Evolutionary conservation across 1,140 invertebrate genomes (phyloP).

Genomic region (Drosophila sechellia): DNA sequence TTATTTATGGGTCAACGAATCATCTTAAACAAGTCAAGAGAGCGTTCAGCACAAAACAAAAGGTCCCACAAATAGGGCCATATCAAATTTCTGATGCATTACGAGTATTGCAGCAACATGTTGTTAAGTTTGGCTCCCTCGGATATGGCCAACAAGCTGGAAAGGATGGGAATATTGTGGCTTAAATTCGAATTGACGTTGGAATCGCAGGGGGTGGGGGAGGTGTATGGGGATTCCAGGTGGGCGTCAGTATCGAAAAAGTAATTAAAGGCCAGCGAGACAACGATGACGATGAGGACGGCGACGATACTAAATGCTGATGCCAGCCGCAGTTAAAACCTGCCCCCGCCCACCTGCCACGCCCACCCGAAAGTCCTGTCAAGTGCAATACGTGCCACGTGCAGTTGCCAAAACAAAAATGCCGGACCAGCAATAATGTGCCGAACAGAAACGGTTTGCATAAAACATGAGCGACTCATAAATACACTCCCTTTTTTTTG

Average conservation of each 20-base stretch:
- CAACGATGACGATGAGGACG: conserved; percentile 4
- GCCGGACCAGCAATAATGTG: conserved; percentile 37
- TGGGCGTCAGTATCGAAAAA: conserved; percentile 73
- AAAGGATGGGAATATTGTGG: too few species aligned
- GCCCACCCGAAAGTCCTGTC: conserved; percentile 57
- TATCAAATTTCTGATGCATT: conserved; percentile 20
- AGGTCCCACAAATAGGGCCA: conserved; percentile 12
- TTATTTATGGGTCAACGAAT: conserved; percentile 76
- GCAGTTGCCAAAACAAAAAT: conserved; percentile 52
- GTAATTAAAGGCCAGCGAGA: conserved; percentile 68
- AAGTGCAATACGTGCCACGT: conserved; percentile 74
- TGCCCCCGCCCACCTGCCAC: conserved; percentile 54
- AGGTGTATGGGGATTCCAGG: conserved; percentile 16
- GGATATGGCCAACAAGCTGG: conserved; percentile 30
- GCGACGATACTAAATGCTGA: conserved; percentile 35
- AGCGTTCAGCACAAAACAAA: neutral
- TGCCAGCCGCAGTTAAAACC: conserved; percentile 49
- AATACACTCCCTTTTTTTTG: neutral
- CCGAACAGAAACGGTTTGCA: neutral
- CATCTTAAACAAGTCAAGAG: conserved; percentile 47
- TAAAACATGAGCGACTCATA: neutral
- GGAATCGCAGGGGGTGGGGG: conserved; percentile 7
- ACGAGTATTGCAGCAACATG: conserved; percentile 8
- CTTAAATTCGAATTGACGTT: conserved; percentile 20
- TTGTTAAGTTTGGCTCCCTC: neutral